Evolutionary conservation across 2,797 vertebrate genomes (phyloP).

Genomic region (Hemitrygon akajei): DNA sequence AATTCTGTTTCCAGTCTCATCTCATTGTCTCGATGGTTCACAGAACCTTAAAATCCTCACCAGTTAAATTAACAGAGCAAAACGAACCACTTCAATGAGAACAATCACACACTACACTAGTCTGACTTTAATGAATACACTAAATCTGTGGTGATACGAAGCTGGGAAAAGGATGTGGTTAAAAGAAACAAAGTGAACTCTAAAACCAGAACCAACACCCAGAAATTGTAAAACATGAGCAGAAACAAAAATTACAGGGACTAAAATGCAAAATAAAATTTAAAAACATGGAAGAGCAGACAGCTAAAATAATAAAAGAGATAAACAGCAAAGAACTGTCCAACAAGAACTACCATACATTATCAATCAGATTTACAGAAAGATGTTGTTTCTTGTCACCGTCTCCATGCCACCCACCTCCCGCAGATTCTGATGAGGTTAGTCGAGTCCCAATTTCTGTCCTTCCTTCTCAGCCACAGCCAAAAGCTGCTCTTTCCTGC

Average conservation of each 20-base stretch:
- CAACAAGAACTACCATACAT: background rate
- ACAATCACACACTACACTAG: background rate
- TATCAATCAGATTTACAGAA: background rate
- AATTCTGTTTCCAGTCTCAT: background rate
- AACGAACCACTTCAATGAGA: background rate
- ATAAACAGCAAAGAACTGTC: background rate
- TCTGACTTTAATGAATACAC: background rate
- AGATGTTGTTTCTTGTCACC: too few relatives aligned
- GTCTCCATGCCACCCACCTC: too few relatives aligned
- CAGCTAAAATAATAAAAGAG: background rate
- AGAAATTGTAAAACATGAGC: background rate
- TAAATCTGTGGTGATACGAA: background rate
- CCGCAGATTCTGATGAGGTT: too few relatives aligned
- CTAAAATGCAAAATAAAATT: background rate
- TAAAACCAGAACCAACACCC: background rate
- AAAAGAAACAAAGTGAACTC: background rate
- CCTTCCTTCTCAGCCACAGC: too few relatives aligned
- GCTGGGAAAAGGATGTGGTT: background rate
- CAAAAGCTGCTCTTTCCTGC: too few relatives aligned
- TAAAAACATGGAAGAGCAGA: background rate
- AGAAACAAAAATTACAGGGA: background rate
- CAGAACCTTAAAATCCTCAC: background rate
- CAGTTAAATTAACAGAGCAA: background rate
- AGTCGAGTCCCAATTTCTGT: too few relatives aligned
- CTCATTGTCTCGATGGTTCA: background rate